phyloP scores from a whole-genome alignment of 2,888 invertebrate species.

The Byasa hedistus region DNA sequence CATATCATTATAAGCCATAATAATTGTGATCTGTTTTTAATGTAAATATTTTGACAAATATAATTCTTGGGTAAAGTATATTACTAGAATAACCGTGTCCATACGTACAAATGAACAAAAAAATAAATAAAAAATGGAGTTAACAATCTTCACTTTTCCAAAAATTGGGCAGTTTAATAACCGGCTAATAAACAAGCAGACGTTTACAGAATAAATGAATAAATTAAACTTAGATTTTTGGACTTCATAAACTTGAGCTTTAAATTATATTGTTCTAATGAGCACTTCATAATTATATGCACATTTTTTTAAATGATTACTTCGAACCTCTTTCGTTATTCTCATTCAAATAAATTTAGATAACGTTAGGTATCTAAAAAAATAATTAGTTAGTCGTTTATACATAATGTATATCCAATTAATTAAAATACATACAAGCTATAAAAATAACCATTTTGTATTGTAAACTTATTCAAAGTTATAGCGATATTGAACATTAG shows the following conservation, averaged over 20 bases:
- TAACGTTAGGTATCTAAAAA: neutral
- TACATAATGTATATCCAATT: conserved; percentile 8
- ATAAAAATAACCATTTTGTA: conserved; percentile 12
- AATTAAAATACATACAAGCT: conserved; percentile 16
- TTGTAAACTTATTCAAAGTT: conserved; percentile 14
- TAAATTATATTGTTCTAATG: conserved; percentile 2
- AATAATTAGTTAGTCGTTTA: conserved; percentile 4
- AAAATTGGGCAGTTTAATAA: neutral
- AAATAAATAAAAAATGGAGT: too few species aligned
- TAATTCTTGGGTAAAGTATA: too few species aligned
- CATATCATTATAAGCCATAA: too few species aligned
- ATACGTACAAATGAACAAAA: too few species aligned
- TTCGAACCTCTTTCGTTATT: neutral
- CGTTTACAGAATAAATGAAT: neutral
- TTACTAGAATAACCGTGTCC: too few species aligned
- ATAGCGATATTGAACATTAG: neutral
- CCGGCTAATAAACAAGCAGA: neutral
- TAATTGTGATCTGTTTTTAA: too few species aligned
- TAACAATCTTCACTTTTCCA: too few species aligned
- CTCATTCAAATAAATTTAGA: neutral
- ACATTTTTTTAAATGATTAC: neutral
- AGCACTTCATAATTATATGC: conserved; percentile 1
- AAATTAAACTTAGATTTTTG: conserved; percentile 1
- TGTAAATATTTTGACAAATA: too few species aligned
- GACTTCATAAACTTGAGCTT: neutral